Evolutionary conservation across 2,888 invertebrate genomes (phyloP).

Genomic region (Lydus trimaculatus): DNA sequence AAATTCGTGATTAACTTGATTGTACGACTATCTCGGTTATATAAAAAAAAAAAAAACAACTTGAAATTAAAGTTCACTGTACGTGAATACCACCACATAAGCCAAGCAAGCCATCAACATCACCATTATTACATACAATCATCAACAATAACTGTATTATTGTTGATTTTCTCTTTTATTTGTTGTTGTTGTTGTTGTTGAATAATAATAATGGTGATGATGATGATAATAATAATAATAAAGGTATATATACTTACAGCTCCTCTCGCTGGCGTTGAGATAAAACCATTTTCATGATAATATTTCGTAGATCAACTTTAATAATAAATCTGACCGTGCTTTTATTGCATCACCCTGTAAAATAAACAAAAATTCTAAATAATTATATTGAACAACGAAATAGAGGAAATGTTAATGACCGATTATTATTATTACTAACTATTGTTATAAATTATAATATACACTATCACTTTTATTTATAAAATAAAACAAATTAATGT

Average conservation of each 20-base stretch:
- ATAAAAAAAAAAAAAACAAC: too few relatives aligned
- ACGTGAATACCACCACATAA: neutral
- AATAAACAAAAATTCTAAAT: slow-evolving; percentile 29
- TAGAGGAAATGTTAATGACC: neutral
- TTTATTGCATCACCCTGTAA: slow-evolving; percentile 57
- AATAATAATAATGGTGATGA: too few relatives aligned
- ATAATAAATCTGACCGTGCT: slow-evolving; percentile 35
- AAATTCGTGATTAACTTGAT: slow-evolving; percentile 3
- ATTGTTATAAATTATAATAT: too few relatives aligned
- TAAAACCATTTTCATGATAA: slow-evolving; percentile 98
- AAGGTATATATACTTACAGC: slow-evolving; percentile 79
- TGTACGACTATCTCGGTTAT: neutral
- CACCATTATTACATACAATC: neutral
- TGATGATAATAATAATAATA: neutral
- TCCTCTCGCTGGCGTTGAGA: slow-evolving; percentile 99
- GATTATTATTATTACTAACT: neutral
- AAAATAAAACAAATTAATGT: too few relatives aligned
- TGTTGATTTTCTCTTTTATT: too few relatives aligned
- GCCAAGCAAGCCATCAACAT: neutral
- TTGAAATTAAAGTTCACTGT: slow-evolving; percentile 6
- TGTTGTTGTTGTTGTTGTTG: too few relatives aligned
- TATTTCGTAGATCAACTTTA: slow-evolving; percentile 53
- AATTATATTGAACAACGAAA: slow-evolving; percentile 9
- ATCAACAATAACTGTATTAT: too few relatives aligned
- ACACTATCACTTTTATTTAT: too few relatives aligned